Conservation (phyloP, 2,113 vertebrate species). For the Chlamydotis undulata region DNA sequence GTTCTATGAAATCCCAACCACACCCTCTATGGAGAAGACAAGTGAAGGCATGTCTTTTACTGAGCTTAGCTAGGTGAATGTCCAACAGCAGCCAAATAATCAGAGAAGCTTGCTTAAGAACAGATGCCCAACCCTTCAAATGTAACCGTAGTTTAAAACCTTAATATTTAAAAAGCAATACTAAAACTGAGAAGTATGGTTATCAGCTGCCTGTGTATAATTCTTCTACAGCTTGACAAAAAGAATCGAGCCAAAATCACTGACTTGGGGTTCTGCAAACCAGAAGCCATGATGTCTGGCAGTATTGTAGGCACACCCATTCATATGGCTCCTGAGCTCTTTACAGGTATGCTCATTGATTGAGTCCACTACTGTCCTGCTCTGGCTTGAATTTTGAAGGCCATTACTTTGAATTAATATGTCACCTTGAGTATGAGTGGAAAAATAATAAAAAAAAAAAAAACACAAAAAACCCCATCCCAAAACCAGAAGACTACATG, state of each 20-base stretch:
- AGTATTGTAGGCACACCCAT: conserved; percentile 98
- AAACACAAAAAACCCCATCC: no score
- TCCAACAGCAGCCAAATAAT: background rate
- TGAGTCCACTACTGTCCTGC: background rate
- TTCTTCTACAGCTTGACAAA: conserved; percentile 87
- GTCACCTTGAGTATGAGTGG: background rate
- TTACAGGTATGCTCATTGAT: conserved; percentile 84
- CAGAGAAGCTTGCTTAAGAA: background rate
- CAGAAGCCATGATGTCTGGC: conserved; percentile 99
- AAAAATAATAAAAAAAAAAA: background rate
- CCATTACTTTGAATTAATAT: background rate
- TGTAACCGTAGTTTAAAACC: background rate
- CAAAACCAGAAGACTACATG: background rate
- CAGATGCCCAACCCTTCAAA: background rate
- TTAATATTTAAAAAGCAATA: background rate
- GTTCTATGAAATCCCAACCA: background rate
- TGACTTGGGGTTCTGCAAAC: conserved; percentile 97
- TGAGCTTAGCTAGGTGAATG: background rate
- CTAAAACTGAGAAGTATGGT: background rate
- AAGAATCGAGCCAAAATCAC: conserved; percentile 97
- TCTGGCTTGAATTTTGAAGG: background rate
- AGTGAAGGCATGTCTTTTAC: background rate
- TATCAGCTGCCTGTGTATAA: background rate
- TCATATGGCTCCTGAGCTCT: conserved; percentile 98
- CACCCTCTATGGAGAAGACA: background rate